phyloP scores from a whole-genome alignment of 2,888 invertebrate species.

The Tenthredo distinguenda region DNA sequence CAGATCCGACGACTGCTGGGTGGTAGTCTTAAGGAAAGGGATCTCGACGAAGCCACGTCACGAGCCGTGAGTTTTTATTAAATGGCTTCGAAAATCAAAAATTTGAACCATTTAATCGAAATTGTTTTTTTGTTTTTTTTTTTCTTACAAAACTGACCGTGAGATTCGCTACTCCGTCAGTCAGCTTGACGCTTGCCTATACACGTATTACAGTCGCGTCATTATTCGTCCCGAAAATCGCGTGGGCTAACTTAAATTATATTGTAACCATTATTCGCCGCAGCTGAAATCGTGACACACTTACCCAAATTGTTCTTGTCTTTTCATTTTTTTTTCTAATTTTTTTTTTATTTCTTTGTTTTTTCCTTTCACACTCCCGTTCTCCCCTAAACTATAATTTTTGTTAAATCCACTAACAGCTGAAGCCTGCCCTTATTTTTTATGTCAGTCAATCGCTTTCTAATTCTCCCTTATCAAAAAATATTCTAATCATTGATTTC shows the following conservation, averaged over 20 bases:
- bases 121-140: neutral
- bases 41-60: conserved; percentile 84
- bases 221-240: neutral
- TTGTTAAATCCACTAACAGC: neutral
- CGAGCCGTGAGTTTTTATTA: conserved; percentile 84
- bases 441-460: neutral
- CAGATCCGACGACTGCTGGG: conserved; percentile 89
- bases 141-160: neutral
- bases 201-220: neutral
- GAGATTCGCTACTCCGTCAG: conserved; percentile 9
- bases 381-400: neutral
- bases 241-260: neutral
- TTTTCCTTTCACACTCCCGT: neutral
- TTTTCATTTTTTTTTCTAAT: neutral
- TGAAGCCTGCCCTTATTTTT: neutral
- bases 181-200: conserved; percentile 26
- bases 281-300: neutral
- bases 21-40: conserved; percentile 83
- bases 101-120: conserved; percentile 4
- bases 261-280: neutral
- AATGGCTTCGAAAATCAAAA: neutral
- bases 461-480: neutral
- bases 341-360: neutral
- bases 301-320: neutral
- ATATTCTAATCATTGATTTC: neutral